Base-by-base conservation (phyloP, 1,140 invertebrate species). In the Drosophila navojoa region DNA sequence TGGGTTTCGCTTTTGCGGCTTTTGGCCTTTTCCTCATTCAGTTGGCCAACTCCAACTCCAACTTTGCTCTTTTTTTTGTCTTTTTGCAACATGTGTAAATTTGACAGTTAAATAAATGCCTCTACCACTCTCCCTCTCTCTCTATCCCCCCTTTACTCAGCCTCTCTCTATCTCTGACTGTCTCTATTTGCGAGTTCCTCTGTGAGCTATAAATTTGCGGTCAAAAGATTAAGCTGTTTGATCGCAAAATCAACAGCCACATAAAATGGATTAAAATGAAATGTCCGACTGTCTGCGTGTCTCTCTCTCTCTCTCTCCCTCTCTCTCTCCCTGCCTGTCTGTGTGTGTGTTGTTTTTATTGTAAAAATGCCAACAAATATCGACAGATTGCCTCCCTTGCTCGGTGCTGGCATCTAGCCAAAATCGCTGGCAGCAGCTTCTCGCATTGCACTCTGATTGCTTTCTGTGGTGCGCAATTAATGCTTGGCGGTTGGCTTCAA, bases 241-340 rank as follows among this genome's bases (percentile, higher is more conserved):
- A 87, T 87, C 84, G 82, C 76, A 87, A 87, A 87, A 87, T 86
- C 76, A 81, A 87, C 79, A 79, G 82, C 79, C 82, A 71, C 78
- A 86, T 81, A 81, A 86, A 86, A 87, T 58, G 69, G 82, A 87
- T 87, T 81, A 79, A 81, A 86, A 73, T 87, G 67, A 82, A 87
- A 79, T 79, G 71, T 71, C 63, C 38, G 74, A 84, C 77, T 77
- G 73, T 72, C 60, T 61, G 42, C n/a, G 6, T 38, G 35, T 13
- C 19, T 19, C 19, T 19, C 19, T 22, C 19, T 22, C 19, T 22
- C 19, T 2, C 19, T 22, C 19, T 22, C 35, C 5, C 27, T 5
- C 27, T 29, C 4, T 4, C 4, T 29, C 4, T 38, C 10, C 11
- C 10, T 13, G 35, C 1, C 1, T 11, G 35, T 38, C 2, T 38